Conservation (phyloP, 2,888 invertebrate species). For the Nasonovia ribisnigri region DNA sequence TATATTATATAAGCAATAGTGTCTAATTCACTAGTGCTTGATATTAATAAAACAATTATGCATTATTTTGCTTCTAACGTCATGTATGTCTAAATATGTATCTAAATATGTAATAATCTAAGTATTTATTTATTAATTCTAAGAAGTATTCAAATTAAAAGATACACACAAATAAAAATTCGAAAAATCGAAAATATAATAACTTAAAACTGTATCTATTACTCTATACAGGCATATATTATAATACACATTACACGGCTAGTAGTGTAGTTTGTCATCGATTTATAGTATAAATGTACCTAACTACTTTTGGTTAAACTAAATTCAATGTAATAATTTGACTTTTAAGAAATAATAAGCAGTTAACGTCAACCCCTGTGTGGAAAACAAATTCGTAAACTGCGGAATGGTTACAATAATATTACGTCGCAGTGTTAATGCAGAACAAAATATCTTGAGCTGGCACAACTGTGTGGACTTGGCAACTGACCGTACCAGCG, state of each 20-base stretch:
- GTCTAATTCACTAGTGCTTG: background rate
- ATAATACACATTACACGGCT: background rate
- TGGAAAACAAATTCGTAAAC: background rate
- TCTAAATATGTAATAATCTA: no score
- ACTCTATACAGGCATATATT: no score
- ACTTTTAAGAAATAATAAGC: background rate
- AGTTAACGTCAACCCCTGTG: background rate
- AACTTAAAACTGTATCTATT: no score
- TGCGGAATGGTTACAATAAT: background rate
- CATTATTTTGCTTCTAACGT: background rate
- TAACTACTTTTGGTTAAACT: background rate
- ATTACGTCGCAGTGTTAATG: background rate
- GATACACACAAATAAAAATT: no score
- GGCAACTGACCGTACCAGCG: constrained; percentile 40
- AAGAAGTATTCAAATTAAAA: no score
- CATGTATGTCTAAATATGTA: background rate
- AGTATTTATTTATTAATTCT: background rate
- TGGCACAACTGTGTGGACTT: constrained; percentile 2
- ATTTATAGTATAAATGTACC: background rate
- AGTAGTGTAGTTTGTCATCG: background rate
- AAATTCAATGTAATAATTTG: background rate
- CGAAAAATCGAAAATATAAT: no score
- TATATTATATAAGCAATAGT: background rate
- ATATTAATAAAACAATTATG: background rate
- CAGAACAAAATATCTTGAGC: background rate